Evolutionary conservation across 2,113 vertebrate species (phyloP).

Genomic region (Ailurus styani): DNA sequence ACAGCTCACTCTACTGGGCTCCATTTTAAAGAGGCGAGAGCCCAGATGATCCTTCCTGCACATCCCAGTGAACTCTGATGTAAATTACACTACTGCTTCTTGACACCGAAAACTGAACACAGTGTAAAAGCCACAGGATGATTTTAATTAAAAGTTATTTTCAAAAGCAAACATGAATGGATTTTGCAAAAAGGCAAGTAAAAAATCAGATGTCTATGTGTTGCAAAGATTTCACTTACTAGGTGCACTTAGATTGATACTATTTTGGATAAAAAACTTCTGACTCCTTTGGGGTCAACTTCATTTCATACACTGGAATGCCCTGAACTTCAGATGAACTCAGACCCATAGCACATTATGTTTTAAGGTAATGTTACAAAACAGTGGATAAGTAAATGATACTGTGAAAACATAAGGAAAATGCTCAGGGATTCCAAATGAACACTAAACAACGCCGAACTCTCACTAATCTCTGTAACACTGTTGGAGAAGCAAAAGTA

Average conservation of each 20-base stretch:
- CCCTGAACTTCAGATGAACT: conserved; percentile 47
- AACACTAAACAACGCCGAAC: not conserved
- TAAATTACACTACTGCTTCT: conserved; percentile 34
- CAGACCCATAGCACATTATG: not conserved
- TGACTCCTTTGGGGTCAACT: not conserved
- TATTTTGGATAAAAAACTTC: conserved; percentile 1
- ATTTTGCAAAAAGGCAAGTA: conserved; percentile 65
- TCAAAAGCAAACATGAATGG: conserved; percentile 63
- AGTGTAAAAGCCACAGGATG: conserved; percentile 28
- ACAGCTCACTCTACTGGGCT: not conserved
- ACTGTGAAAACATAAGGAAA: not conserved
- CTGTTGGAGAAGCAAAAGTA: not conserved
- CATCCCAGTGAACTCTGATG: not conserved
- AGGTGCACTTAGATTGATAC: not conserved
- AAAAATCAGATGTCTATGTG: conserved; percentile 35
- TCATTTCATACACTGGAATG: not conserved
- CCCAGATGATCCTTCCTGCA: not conserved
- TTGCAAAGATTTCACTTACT: not conserved
- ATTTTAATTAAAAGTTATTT: conserved; percentile 69
- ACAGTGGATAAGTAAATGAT: not conserved
- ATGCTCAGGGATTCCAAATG: not conserved
- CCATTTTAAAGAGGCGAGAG: conserved; percentile 15
- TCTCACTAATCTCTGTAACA: not conserved
- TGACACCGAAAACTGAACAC: conserved; percentile 37
- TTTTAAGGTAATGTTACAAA: not conserved